These are phyloP conservation scores for Aratinga solstitialis DNA, from an alignment of 2,797 vertebrate genomes.

Conservation along the genomic window DNA sequence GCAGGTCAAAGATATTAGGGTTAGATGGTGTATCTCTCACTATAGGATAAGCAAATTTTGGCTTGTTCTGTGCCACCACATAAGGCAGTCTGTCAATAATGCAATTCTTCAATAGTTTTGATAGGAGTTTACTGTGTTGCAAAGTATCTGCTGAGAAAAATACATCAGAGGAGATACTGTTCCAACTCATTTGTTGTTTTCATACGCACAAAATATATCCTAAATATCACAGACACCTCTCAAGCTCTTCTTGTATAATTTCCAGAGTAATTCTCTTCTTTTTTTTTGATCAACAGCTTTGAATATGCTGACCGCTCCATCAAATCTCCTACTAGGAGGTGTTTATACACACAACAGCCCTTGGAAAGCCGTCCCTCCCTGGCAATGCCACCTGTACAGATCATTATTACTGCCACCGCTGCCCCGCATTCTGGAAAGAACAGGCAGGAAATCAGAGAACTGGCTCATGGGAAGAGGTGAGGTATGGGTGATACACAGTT, in stretches of 20 bases:
- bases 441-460: neutral
- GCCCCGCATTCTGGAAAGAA: neutral
- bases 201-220: neutral
- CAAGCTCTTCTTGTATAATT: neutral
- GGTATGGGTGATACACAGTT: neutral
- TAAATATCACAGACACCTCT: neutral
- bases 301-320: neutral
- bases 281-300: neutral
- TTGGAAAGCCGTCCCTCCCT: neutral
- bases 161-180: neutral
- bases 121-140: neutral
- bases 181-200: neutral
- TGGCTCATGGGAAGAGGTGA: neutral
- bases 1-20: neutral
- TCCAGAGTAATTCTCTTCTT: neutral
- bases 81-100: neutral
- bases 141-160: neutral
- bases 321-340: neutral
- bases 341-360: neutral
- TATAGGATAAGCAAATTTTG: neutral
- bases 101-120: neutral
- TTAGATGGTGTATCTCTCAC: neutral
- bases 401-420: neutral
- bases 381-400: neutral
- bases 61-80: neutral